A percentile compares a stretch with the other conserved stretches of the same genome.
These are phyloP conservation scores for Oxygymnocypris stewartii DNA, from an alignment of 2,113 vertebrate species.

Conservation along the genomic window DNA sequence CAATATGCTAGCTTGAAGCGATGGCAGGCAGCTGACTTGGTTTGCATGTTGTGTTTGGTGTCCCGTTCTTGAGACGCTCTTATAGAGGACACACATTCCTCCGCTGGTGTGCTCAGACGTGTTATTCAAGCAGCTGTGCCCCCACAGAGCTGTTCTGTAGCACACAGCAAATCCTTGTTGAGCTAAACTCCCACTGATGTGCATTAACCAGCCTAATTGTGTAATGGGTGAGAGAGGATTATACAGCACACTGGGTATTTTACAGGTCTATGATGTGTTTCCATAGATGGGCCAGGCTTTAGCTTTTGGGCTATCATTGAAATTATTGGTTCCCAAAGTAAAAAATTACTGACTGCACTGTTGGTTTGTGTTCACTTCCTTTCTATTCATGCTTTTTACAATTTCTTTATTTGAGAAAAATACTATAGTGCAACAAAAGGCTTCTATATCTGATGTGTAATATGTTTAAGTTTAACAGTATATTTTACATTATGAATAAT, in stretches of 20 bases:
- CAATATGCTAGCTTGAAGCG: neutral
- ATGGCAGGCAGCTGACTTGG: neutral
- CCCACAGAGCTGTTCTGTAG: constrained; percentile 52
- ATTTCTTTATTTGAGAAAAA: no score
- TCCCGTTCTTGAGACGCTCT: constrained; percentile 43
- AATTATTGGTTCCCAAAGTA: no score
- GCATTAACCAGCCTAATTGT: constrained; percentile 47
- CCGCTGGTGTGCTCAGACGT: constrained; percentile 43
- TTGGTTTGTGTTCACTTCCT: no score
- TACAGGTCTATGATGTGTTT: neutral
- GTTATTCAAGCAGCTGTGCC: constrained; percentile 48
- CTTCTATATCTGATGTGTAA: no score
- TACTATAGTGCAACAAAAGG: no score
- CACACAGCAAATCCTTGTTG: constrained; percentile 62
- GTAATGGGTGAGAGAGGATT: constrained; percentile 41
- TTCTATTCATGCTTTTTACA: no score
- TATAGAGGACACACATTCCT: constrained; percentile 52
- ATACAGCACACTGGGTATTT: constrained; percentile 15
- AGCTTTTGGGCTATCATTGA: constrained; percentile 8
- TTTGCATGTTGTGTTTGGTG: constrained; percentile 35
- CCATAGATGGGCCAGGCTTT: neutral
- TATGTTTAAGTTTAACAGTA: no score
- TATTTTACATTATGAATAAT: no score
- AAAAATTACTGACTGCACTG: no score
- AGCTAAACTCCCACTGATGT: constrained; percentile 58